Evolutionary conservation across 2,797 vertebrate genomes (phyloP).

Genomic region (Sparus aurata): DNA sequence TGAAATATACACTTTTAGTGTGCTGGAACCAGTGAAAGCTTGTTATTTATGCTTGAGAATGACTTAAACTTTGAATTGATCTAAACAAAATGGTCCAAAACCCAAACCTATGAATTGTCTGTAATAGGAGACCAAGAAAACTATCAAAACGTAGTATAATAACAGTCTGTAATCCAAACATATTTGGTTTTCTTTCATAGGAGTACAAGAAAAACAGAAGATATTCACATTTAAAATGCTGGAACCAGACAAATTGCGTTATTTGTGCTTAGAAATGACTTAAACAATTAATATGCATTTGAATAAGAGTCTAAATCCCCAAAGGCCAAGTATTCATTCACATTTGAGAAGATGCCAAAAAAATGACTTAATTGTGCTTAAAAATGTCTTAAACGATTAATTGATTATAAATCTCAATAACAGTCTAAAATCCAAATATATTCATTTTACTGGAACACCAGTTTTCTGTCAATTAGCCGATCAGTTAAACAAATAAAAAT

Average conservation of each 20-base stretch:
- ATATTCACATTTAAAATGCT: neutral
- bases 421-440: no score
- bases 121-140: neutral
- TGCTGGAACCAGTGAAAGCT: no score
- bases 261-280: neutral
- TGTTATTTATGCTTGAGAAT: no score
- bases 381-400: neutral
- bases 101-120: no score
- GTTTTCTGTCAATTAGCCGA: neutral
- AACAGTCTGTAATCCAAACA: no score
- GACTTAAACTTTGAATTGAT: no score
- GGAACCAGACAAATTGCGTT: neutral
- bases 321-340: neutral
- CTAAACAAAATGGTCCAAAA: no score
- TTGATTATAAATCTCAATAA: neutral
- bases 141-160: neutral
- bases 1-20: no score
- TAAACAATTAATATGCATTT: neutral
- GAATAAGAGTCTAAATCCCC: neutral
- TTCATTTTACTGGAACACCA: no score
- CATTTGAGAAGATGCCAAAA: neutral
- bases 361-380: neutral
- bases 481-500: neutral
- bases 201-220: neutral
- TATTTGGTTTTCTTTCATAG: no score